These are phyloP conservation scores for Nomada goodeniana DNA, from an alignment of 2,888 invertebrate species.

Conservation along the genomic window DNA sequence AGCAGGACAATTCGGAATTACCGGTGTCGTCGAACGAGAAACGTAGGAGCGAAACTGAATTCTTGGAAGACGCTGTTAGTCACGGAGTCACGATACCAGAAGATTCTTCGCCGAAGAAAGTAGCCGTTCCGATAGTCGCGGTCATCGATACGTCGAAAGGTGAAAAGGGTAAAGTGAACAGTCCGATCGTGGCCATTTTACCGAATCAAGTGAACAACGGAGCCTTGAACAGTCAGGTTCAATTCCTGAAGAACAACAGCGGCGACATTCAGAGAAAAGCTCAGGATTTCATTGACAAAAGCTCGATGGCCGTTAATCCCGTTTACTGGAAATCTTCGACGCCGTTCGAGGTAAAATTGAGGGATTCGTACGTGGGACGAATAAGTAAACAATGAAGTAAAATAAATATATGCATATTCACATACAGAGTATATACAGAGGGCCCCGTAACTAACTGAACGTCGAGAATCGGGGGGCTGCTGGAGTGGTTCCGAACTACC, in stretches of 20 bases:
- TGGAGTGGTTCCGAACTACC: not conserved
- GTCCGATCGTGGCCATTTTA: constrained; percentile 61
- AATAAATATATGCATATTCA: not conserved
- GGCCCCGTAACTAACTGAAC: not conserved
- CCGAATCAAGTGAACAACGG: constrained; percentile 27
- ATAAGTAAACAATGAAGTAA: not conserved
- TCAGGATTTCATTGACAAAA: constrained; percentile 46
- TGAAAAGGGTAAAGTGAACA: constrained; percentile 44
- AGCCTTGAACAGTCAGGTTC: constrained; percentile 27
- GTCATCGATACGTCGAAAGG: constrained; percentile 61
- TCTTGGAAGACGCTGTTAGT: constrained; percentile 64
- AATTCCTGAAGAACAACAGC: constrained; percentile 43
- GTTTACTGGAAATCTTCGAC: constrained; percentile 31
- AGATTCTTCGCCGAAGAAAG: constrained; percentile 31
- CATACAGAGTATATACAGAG: not conserved
- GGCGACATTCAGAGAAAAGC: constrained; percentile 43
- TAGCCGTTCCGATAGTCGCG: constrained; percentile 67
- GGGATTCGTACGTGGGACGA: no score
- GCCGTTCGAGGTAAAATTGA: constrained; percentile 51
- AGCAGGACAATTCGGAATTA: not conserved
- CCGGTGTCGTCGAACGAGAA: constrained; percentile 11
- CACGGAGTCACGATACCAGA: constrained; percentile 63
- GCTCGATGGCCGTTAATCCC: constrained; percentile 30
- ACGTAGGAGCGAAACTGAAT: constrained; percentile 31
- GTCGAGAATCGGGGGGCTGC: not conserved